Percentiles rank a stretch among this genome's conserved stretches.
phyloP scores from a whole-genome alignment of 2,113 vertebrate genomes.

The Heterotilapia buettikoferi region DNA sequence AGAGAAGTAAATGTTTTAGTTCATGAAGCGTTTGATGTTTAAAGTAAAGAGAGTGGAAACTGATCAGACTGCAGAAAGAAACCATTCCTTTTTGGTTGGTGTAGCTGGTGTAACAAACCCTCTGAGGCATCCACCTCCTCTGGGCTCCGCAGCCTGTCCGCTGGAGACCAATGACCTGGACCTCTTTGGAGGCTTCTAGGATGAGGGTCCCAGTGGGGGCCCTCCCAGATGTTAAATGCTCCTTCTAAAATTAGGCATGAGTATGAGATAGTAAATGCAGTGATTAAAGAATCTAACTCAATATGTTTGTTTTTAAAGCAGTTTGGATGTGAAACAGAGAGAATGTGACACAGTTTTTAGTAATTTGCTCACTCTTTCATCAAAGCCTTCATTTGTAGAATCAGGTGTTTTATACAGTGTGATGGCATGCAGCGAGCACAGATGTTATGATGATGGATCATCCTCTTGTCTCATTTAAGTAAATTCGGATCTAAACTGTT shows the following conservation, averaged over 20 bases:
- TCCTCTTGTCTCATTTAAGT: neutral
- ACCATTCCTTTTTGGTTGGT: neutral
- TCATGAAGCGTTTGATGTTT: neutral
- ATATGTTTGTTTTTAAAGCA: neutral
- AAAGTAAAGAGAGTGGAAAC: neutral
- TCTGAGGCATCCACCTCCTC: neutral
- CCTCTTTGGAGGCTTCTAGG: neutral
- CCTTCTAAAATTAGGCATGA: neutral
- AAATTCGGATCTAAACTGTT: too few species aligned
- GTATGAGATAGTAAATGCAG: neutral
- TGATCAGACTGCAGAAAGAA: neutral
- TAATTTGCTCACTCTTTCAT: neutral
- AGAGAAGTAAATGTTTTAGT: neutral
- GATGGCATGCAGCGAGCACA: neutral
- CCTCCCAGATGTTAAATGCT: neutral
- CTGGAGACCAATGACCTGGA: accelerated
- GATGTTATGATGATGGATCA: neutral
- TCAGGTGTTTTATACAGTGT: neutral
- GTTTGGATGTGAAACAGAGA: neutral
- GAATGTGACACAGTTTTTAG: neutral
- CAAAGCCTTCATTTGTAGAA: neutral
- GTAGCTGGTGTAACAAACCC: neutral
- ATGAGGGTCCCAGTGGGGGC: neutral
- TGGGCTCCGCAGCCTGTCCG: neutral
- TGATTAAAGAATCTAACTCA: neutral